Percentiles rank a stretch among this genome's conserved stretches.
Conservation (phyloP, 2,888 invertebrate genomes). For the Aporophyla lueneburgensis region DNA sequence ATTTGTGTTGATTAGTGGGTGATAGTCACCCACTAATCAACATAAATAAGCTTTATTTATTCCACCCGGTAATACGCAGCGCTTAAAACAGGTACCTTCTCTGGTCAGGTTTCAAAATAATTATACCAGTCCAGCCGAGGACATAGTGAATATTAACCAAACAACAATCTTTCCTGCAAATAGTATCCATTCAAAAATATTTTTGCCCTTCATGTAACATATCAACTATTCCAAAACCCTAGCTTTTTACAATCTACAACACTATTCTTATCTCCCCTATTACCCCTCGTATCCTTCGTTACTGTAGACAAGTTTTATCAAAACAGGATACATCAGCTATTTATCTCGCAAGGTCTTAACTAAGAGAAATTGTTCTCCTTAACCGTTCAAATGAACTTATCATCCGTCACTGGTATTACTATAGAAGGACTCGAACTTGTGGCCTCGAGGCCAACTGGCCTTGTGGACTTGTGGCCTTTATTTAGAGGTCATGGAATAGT, state of each 20-base stretch:
- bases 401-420: conserved; percentile 47
- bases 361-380: conserved; percentile 47
- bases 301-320: conserved; percentile 24
- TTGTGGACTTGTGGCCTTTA: neutral
- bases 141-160: neutral
- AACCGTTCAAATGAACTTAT: conserved; percentile 49
- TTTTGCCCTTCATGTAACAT: neutral
- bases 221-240: neutral
- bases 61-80: too few relatives aligned
- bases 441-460: neutral
- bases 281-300: neutral
- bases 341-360: conserved; percentile 45
- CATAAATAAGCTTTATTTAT: too few relatives aligned
- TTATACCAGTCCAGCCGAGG: too few relatives aligned
- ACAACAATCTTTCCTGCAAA: neutral
- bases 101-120: too few relatives aligned
- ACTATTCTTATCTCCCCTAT: neutral
- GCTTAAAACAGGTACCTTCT: too few relatives aligned
- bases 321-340: conserved; percentile 33
- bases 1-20: too few relatives aligned
- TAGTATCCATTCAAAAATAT: neutral
- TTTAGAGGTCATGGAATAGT: neutral
- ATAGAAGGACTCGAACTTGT: conserved; percentile 23
- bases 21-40: too few relatives aligned
- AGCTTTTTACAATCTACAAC: neutral